Percentiles rank a stretch among this genome's conserved stretches.
Conservation (phyloP, 2,113 vertebrate species). For the Plecotus auritus region DNA sequence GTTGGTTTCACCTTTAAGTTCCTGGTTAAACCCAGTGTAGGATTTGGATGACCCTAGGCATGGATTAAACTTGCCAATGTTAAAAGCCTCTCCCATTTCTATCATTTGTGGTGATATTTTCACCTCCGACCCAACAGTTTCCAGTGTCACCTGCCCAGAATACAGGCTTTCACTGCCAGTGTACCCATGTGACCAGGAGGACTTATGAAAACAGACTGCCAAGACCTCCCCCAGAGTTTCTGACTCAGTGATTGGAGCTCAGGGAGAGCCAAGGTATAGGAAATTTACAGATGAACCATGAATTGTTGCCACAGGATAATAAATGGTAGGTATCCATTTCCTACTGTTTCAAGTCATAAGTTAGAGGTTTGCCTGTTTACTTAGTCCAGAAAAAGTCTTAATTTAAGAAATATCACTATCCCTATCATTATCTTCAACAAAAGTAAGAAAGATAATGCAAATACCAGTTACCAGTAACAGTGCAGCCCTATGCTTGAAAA, state of each 20-base stretch:
- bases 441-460: neutral
- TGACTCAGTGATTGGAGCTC: neutral
- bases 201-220: neutral
- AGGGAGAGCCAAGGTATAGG: neutral
- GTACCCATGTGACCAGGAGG: neutral
- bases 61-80: neutral
- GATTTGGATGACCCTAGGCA: neutral
- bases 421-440: neutral
- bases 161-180: neutral
- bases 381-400: neutral
- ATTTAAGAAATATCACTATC: neutral
- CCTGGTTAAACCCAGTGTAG: neutral
- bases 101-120: neutral
- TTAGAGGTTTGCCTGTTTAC: neutral
- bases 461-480: neutral
- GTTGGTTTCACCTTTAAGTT: neutral
- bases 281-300: neutral
- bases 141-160: neutral
- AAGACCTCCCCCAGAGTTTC: neutral
- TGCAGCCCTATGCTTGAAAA: neutral
- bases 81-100: neutral
- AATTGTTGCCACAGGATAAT: neutral
- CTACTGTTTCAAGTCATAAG: neutral
- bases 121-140: neutral
- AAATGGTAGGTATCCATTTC: neutral